Percentiles rank a stretch among this genome's conserved stretches.
Evolutionary conservation across 2,113 vertebrate species (phyloP).

Genomic region (Malurus cyaneus): DNA sequence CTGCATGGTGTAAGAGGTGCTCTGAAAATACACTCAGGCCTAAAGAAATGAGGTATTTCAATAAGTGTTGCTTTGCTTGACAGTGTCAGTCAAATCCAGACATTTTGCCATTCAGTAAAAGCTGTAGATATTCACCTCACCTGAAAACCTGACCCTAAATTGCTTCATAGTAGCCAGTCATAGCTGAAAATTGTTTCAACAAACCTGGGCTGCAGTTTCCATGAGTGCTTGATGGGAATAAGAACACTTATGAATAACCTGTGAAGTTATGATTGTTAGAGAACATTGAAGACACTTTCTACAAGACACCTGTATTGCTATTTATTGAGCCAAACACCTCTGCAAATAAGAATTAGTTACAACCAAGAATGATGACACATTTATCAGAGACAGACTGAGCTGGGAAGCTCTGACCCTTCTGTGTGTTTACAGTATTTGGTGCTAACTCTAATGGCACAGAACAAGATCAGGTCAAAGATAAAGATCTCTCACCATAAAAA

Average conservation of each 20-base stretch:
- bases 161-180: neutral
- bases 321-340: neutral
- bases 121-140: neutral
- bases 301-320: neutral
- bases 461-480: neutral
- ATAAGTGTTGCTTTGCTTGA: neutral
- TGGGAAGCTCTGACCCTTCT: neutral
- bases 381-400: neutral
- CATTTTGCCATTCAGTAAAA: neutral
- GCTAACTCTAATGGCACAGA: neutral
- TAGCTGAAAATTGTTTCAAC: fast-evolving
- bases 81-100: neutral
- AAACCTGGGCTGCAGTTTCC: neutral
- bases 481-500: neutral
- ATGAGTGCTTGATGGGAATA: neutral
- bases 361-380: neutral
- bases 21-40: neutral
- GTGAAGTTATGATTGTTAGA: neutral
- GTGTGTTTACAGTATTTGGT: neutral
- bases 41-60: neutral
- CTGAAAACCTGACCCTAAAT: neutral
- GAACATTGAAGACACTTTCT: neutral
- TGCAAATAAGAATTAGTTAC: neutral
- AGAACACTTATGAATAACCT: neutral
- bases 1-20: neutral